A percentile compares a stretch with the other conserved stretches of the same genome.
These are phyloP conservation scores for Agonopterix alstromeriana DNA, from an alignment of 2,888 invertebrate species.

Conservation along the genomic window DNA sequence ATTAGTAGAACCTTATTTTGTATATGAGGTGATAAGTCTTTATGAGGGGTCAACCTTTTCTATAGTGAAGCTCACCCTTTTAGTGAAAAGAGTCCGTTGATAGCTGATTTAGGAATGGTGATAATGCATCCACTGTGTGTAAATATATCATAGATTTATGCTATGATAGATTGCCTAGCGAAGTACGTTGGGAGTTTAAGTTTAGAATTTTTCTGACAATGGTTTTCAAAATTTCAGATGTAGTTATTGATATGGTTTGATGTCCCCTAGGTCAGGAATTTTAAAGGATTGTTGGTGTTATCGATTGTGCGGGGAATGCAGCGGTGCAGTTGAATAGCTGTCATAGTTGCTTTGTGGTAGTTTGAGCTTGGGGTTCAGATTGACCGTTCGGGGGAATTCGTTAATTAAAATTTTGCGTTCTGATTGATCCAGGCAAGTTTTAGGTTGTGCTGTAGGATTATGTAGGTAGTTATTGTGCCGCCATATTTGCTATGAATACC, in stretches of 20 bases:
- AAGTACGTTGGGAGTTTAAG: constrained; percentile 25
- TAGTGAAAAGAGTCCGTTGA: constrained; percentile 77
- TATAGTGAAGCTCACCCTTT: constrained; percentile 74
- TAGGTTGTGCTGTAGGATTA: not conserved
- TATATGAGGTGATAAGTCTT: constrained; percentile 77
- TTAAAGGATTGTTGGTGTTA: constrained; percentile 31
- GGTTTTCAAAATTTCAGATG: constrained; percentile 10
- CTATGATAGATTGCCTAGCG: constrained; percentile 62
- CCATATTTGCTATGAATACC: too few relatives aligned
- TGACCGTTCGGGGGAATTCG: constrained; percentile 43
- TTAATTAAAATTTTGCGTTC: constrained; percentile 49
- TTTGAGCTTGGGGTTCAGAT: constrained; percentile 24
- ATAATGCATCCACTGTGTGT: constrained; percentile 72
- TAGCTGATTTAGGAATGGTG: constrained; percentile 75
- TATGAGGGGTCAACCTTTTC: constrained; percentile 78
- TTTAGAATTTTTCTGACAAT: constrained; percentile 22
- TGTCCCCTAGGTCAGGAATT: constrained; percentile 35
- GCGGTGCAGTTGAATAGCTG: constrained; percentile 41
- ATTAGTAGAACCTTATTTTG: constrained; percentile 75
- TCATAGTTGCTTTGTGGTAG: constrained; percentile 51
- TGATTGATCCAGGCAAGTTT: constrained; percentile 29
- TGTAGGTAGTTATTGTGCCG: not conserved
- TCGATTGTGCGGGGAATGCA: constrained; percentile 16
- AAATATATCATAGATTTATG: constrained; percentile 75
- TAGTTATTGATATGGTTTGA: constrained; percentile 9